Evolutionary conservation across 2,797 vertebrate species (phyloP), one percentile per base, ranked within the genome.

Genomic region (Phrynocephalus guinanensis): DNA sequence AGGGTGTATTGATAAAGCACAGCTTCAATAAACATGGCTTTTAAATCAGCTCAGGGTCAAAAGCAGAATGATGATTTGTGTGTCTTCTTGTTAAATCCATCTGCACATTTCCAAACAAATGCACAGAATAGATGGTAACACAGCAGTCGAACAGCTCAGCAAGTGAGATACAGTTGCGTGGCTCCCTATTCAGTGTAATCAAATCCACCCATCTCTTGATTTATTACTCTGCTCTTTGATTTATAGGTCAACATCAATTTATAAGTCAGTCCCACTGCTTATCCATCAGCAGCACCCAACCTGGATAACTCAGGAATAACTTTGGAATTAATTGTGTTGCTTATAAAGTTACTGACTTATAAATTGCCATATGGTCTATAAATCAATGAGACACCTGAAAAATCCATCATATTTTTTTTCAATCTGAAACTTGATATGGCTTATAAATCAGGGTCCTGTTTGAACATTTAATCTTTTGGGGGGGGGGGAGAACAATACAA

Each of bases 291-390:
- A 92, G 88, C 93, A 91, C 83, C 38, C 84, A 87, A 87, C 92
- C 70, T 82, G 84, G 91, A 83, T 87, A 91, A 93, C 91, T 92
- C 48, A 4, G 87, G 85, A 91, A 91, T 85, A 95, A 93, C 91
- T 94, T 92, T 91, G 90, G 92, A 91, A 95, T 94, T 94, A 93
- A 95, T 94, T 92, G 90, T 93, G 87, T 94, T 95, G 91, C 95
- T 94, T 92, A 94, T 67, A 90, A 94, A 91, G 93, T 91, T 94
- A 93, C 92, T 94, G 94, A 94, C 92, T 94, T 92, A 94, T 95
- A 94, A 94, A 92, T 94, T 79, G 90, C 90, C 89, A 86, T 90
- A 86, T 5, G 87, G 91, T 66, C 92, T 91, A 93, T 95, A 94
- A 95, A 94, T 95, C 94, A 93, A 81, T 0, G 0, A 91, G 92